Evolutionary conservation across 2,113 vertebrate genomes (phyloP), one percentile per base, ranked within the genome.

Genomic region (Trachemys scripta): DNA sequence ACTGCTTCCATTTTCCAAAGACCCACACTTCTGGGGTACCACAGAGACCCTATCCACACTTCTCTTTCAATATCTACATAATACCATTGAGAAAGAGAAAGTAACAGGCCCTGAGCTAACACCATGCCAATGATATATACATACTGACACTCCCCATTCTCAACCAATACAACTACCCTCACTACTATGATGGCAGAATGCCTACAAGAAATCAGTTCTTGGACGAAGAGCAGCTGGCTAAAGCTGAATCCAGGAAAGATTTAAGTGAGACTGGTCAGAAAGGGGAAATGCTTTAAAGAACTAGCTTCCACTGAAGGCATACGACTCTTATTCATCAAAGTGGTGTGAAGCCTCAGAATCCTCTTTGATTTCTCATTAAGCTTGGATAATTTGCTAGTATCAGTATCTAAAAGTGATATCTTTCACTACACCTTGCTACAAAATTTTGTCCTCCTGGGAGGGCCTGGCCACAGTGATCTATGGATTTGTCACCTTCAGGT

Each of bases 121-220:
- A 72, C 14, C 69, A 20, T 38, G 20, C n/a, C 4, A 16, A 72
- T n/a, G 19, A 72, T 38, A 22, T 22, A 72, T 10, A 29, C 57
- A 69, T 69, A 69, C 16, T 69, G 31, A 69, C 65, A 20, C 35
- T n/a, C n/a, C 57, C 35, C 17, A 10, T 7, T 87, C 59, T 45
- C 19, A 87, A 27, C 0, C 51, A 35, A 57, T 24, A 87, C 0
- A n/a, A 20, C 1, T 17, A n/a, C 53, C 19, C 53, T 54, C 7
- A 6, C 35, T 69, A n/a, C 65, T n/a, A 69, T 29, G 35, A n/a
- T n/a, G 14, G 10, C 35, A 20, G 35, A n/a, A 69, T n/a, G 8
- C 6, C 65, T 69, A 20, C 31, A n/a, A 17, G 35, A n/a, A 69
- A 38, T 69, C 35, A 8, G 35, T 13, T 69, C 31, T n/a, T 69